Percentiles rank a stretch among this genome's conserved stretches.
phyloP scores from a whole-genome alignment of 1,140 invertebrate genomes.

The Proales similis region DNA sequence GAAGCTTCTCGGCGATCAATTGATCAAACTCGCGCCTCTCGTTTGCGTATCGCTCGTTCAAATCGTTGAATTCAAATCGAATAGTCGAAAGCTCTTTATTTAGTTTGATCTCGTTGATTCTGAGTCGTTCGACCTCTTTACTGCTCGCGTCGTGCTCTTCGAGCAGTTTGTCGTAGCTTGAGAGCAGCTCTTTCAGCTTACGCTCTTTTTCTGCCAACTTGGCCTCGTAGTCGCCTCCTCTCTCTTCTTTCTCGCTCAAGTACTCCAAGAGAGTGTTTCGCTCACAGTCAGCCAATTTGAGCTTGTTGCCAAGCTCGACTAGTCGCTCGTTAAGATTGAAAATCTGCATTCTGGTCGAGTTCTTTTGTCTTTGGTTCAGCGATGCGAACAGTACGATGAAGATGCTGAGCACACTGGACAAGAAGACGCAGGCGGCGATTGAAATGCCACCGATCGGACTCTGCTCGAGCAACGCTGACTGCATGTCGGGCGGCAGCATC shows the following conservation, averaged over 20 bases:
- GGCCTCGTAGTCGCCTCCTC: not conserved
- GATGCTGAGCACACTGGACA: not conserved
- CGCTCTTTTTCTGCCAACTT: slow-evolving; percentile 1
- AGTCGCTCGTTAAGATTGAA: slow-evolving; percentile 18
- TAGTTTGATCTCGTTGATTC: slow-evolving; percentile 16
- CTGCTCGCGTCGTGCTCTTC: slow-evolving; percentile 6
- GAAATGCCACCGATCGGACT: slow-evolving; percentile 5
- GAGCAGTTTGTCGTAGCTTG: not conserved
- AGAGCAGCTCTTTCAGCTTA: not conserved
- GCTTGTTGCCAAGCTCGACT: not conserved
- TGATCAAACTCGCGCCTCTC: not conserved
- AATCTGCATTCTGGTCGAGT: slow-evolving; percentile 1
- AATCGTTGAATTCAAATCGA: not conserved
- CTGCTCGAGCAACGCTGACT: not conserved
- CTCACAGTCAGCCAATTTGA: slow-evolving; percentile 16
- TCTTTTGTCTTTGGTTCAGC: slow-evolving; percentile 15
- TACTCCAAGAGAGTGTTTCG: not conserved
- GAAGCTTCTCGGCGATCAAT: not conserved
- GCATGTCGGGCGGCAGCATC: slow-evolving; percentile 17
- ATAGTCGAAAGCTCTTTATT: slow-evolving; percentile 2
- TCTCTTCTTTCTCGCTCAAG: slow-evolving; percentile 3
- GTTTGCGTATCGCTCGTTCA: slow-evolving; percentile 18
- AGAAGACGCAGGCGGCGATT: not conserved
- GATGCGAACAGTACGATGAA: not conserved
- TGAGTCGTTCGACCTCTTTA: slow-evolving; percentile 12